Conservation (phyloP, 2,113 vertebrate genomes). For the Jacana jacana region DNA sequence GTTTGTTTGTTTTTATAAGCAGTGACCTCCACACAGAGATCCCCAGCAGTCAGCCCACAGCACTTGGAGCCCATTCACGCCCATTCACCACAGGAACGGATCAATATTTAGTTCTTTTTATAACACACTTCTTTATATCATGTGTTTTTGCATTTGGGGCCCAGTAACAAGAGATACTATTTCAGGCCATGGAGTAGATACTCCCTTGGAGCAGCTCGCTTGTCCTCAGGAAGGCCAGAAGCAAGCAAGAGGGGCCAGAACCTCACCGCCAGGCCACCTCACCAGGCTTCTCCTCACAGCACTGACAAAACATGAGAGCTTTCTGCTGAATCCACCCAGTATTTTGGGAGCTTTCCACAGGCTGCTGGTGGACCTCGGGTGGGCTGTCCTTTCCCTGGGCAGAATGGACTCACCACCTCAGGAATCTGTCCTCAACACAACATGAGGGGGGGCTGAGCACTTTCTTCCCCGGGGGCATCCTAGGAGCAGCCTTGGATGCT, state of each 20-base stretch:
- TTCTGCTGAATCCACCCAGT: not conserved
- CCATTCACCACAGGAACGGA: slow-evolving; percentile 31
- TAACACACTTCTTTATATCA: slow-evolving; percentile 4
- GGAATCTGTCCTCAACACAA: not conserved
- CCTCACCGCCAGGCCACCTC: not conserved
- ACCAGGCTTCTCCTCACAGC: not conserved
- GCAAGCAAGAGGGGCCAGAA: not conserved
- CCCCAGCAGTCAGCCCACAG: not conserved
- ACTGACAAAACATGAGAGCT: not conserved
- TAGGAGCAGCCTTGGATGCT: not conserved
- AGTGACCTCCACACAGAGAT: not conserved
- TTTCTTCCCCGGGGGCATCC: not conserved
- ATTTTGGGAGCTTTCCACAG: not conserved
- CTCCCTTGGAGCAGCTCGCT: not conserved
- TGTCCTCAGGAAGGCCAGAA: not conserved
- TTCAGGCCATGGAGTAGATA: not conserved
- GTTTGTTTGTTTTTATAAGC: slow-evolving; percentile 4
- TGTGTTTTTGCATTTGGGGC: not conserved
- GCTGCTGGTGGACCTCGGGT: not conserved
- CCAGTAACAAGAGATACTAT: not conserved
- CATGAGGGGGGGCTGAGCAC: not conserved
- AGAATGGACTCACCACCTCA: not conserved
- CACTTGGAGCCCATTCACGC: not conserved
- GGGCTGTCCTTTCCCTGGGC: not conserved
- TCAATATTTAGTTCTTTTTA: slow-evolving; percentile 55